A percentile compares a stretch with the other conserved stretches of the same genome.
phyloP scores from a whole-genome alignment of 2,797 vertebrate genomes.

The Moxostoma hubbsi region DNA sequence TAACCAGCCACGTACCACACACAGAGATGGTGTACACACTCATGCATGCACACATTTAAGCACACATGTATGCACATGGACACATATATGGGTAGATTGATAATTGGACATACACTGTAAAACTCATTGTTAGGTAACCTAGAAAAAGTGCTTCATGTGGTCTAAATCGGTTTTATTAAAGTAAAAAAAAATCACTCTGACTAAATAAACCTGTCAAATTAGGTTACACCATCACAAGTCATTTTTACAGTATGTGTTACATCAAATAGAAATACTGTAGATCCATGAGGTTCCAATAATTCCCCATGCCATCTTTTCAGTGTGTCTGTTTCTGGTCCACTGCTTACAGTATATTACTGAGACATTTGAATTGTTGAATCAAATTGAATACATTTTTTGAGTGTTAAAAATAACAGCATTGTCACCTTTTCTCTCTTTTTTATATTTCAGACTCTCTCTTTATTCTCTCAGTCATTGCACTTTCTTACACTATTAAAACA shows the following conservation, averaged over 20 bases:
- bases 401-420: background rate
- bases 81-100: too few species aligned
- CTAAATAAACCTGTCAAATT: too few species aligned
- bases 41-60: too few species aligned
- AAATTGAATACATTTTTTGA: background rate
- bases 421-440: background rate
- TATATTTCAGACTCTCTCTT: background rate
- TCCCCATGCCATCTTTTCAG: conserved; percentile 14
- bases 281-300: background rate
- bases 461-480: background rate
- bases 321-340: background rate
- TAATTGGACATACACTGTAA: too few species aligned
- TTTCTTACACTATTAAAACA: conserved; percentile 7
- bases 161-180: too few species aligned
- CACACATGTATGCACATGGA: too few species aligned
- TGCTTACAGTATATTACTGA: background rate
- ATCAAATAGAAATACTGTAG: too few species aligned
- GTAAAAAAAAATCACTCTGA: too few species aligned
- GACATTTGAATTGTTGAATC: background rate
- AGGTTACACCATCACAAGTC: too few species aligned
- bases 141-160: too few species aligned
- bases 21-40: background rate
- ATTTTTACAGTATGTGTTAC: too few species aligned
- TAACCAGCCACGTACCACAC: conserved; percentile 48
- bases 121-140: too few species aligned